A percentile compares a stretch with the other conserved stretches of the same genome.
phyloP scores from a whole-genome alignment of 1,140 invertebrate genomes.

The Cylas formicarius region DNA sequence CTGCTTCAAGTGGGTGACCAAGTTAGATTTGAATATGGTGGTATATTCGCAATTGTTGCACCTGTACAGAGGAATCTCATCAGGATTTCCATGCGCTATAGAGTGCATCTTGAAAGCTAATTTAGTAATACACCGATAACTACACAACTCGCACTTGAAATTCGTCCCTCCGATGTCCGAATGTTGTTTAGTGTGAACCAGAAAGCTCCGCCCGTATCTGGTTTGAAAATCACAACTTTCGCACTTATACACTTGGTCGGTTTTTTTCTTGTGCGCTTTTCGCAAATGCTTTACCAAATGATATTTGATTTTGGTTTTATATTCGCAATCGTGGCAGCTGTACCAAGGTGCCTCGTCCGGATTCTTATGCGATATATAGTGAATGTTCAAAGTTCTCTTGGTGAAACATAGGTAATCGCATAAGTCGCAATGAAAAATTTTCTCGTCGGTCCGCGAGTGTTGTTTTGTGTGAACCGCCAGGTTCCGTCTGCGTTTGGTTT shows the following conservation, averaged over 20 bases:
- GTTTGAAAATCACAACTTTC: slow-evolving; percentile 18
- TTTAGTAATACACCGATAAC: slow-evolving; percentile 13
- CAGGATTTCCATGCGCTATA: slow-evolving; percentile 17
- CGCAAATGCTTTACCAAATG: too few relatives aligned
- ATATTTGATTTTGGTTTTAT: too few relatives aligned
- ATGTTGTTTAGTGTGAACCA: slow-evolving; percentile 13
- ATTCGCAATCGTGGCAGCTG: too few relatives aligned
- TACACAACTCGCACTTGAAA: not conserved
- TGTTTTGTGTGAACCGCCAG: too few relatives aligned
- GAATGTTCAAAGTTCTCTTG: slow-evolving; percentile 15
- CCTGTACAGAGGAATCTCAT: too few relatives aligned
- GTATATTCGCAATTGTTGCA: too few relatives aligned
- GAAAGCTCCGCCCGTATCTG: slow-evolving; percentile 16
- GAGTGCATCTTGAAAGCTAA: slow-evolving; percentile 18
- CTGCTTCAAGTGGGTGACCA: too few relatives aligned
- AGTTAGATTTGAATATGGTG: too few relatives aligned
- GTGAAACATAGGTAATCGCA: slow-evolving; percentile 14
- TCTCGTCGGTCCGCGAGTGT: slow-evolving; percentile 13
- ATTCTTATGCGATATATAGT: slow-evolving; percentile 17
- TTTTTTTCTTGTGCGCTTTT: too few relatives aligned
- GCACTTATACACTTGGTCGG: slow-evolving; percentile 17
- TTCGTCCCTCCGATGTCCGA: slow-evolving; percentile 10
- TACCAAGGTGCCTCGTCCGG: too few relatives aligned
- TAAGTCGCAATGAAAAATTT: not conserved
- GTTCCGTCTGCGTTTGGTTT: too few relatives aligned